Percentiles rank a stretch among this genome's conserved stretches.
These are phyloP conservation scores for Teleogryllus occipitalis DNA, from an alignment of 1,140 invertebrate genomes.

Conservation along the genomic window DNA sequence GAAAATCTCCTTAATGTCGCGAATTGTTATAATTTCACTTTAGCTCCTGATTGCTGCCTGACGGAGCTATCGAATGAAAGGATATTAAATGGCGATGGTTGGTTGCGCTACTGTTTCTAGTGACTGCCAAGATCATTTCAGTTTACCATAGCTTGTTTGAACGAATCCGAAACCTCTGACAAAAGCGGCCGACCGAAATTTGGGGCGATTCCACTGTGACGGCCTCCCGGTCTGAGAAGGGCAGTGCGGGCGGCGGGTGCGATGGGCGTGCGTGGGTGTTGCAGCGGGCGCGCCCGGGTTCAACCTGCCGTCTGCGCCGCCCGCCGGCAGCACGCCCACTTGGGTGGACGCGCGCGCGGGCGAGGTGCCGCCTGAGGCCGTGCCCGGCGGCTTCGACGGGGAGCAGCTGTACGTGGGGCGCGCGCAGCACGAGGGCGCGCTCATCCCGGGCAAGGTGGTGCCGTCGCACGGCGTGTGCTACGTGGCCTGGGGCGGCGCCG, in stretches of 20 bases:
- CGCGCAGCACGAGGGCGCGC: conserved; percentile 60
- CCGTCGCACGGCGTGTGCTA: conserved; percentile 63
- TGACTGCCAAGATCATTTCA: too few species aligned
- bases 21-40: too few species aligned
- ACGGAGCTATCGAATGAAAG: too few species aligned
- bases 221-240: too few species aligned
- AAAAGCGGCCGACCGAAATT: too few species aligned
- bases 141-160: too few species aligned
- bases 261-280: neutral
- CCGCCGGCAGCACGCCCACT: conserved; percentile 31
- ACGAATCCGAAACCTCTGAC: too few species aligned
- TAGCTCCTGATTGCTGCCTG: too few species aligned
- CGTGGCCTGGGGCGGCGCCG: conserved; percentile 66
- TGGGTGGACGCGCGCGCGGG: conserved; percentile 61
- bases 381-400: conserved; percentile 60
- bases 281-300: conserved; percentile 13
- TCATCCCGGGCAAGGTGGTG: conserved; percentile 70
- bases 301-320: conserved; percentile 2
- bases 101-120: too few species aligned
- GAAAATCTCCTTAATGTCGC: too few species aligned
- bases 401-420: conserved; percentile 66
- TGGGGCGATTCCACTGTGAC: too few species aligned
- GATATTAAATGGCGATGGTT: too few species aligned
- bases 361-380: conserved; percentile 58
- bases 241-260: neutral